phyloP scores from a whole-genome alignment of 2,888 invertebrate species.

The Rhingia rostrata region DNA sequence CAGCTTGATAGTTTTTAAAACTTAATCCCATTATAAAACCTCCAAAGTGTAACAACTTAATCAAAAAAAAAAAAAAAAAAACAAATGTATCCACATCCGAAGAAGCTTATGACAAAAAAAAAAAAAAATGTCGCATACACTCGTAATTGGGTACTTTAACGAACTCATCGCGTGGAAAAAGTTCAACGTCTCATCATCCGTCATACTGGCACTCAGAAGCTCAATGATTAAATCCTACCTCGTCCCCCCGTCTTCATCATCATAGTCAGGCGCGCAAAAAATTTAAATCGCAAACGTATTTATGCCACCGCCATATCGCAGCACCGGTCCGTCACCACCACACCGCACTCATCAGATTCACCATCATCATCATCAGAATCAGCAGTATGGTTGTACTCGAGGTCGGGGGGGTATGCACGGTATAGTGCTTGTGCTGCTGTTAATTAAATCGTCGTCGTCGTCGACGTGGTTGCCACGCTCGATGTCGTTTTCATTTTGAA shows the following conservation, averaged over 20 bases:
- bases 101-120: constrained; percentile 1
- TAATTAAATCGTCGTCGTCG: constrained; percentile 67
- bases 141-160: constrained; percentile 60
- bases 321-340: background rate
- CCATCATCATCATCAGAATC: constrained; percentile 41
- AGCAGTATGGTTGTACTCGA: background rate
- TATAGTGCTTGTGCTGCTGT: constrained; percentile 57
- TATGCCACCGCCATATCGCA: constrained; percentile 32
- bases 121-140: constrained; percentile 23
- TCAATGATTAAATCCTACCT: constrained; percentile 41
- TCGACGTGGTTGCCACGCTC: constrained; percentile 23
- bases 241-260: constrained; percentile 33
- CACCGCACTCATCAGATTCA: constrained; percentile 18
- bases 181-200: constrained; percentile 65
- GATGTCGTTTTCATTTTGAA: constrained; percentile 17
- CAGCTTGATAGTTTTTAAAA: background rate
- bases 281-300: constrained; percentile 66
- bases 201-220: constrained; percentile 57
- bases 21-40: constrained; percentile 47
- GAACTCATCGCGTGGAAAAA: constrained; percentile 67
- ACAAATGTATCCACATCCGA: constrained; percentile 13
- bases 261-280: constrained; percentile 58
- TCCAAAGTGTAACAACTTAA: constrained; percentile 55
- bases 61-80: constrained; percentile 21
- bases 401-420: constrained; percentile 17